Conservation (phyloP, 1,140 invertebrate species). For the Diprion similis region DNA sequence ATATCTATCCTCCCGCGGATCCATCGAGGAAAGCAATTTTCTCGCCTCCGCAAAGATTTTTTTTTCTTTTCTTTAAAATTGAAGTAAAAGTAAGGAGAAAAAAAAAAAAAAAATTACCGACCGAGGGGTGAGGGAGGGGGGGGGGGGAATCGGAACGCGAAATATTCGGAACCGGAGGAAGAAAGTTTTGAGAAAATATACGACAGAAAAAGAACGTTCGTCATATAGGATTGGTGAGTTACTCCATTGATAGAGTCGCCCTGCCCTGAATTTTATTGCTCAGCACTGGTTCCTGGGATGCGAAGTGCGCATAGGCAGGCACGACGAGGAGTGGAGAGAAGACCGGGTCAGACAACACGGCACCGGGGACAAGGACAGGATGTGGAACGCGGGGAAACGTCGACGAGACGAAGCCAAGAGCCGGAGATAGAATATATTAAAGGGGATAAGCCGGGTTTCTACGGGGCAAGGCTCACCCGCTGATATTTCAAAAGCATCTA, state of each 20-base stretch:
- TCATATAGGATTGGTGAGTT: neutral
- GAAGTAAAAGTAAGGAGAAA: neutral
- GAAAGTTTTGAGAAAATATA: no score
- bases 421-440: conserved; percentile 8
- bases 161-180: no score
- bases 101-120: neutral
- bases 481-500: neutral
- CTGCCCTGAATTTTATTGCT: neutral
- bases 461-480: neutral
- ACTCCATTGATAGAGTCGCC: conserved; percentile 5
- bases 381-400: neutral
- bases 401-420: neutral
- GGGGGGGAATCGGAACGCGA: neutral
- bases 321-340: neutral
- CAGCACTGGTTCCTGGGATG: neutral
- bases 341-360: conserved; percentile 6
- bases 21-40: neutral
- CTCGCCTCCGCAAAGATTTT: neutral
- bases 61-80: neutral
- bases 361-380: neutral
- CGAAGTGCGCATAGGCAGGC: neutral
- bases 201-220: neutral
- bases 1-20: neutral
- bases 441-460: neutral
- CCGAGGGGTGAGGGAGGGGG: no score